Evolutionary conservation across 2,888 invertebrate species (phyloP).

Genomic region (Cordylochernes scorpioides): DNA sequence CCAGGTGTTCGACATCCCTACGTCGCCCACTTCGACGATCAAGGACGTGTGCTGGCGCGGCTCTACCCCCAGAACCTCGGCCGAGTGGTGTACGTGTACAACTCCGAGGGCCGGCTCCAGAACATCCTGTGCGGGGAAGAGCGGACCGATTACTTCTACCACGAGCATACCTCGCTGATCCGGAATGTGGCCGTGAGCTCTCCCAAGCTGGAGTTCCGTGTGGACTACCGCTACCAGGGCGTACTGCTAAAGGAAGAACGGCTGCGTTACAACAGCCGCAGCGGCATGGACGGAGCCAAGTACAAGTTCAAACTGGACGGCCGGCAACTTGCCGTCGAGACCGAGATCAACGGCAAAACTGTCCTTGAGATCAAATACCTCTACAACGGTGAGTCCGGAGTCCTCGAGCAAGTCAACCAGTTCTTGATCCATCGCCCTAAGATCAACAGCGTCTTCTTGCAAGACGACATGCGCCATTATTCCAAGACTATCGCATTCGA

Average conservation of each 20-base stretch:
- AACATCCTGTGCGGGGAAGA: constrained; percentile 21
- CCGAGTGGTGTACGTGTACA: constrained; percentile 60
- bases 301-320: constrained; percentile 69
- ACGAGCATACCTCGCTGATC: constrained; percentile 16
- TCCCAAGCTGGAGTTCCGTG: constrained; percentile 15
- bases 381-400: constrained; percentile 51
- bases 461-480: constrained; percentile 55
- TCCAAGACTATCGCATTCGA: constrained; percentile 27
- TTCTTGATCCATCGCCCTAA: constrained; percentile 41
- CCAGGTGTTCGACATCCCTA: constrained; percentile 41
- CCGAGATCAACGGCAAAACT: constrained; percentile 12
- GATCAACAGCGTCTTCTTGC: constrained; percentile 54
- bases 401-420: constrained; percentile 49
- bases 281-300: constrained; percentile 65
- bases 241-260: constrained; percentile 33
- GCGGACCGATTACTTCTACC: constrained; percentile 17
- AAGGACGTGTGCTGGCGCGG: constrained; percentile 51
- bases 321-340: constrained; percentile 10
- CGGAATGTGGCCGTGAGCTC: constrained; percentile 15
- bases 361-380: constrained; percentile 27
- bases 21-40: constrained; percentile 67
- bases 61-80: constrained; percentile 74
- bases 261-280: constrained; percentile 43
- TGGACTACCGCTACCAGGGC: constrained; percentile 17
- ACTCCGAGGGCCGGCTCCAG: constrained; percentile 45